Conservation (phyloP, 2,888 invertebrate genomes). For the Cacoxenus indagator region DNA sequence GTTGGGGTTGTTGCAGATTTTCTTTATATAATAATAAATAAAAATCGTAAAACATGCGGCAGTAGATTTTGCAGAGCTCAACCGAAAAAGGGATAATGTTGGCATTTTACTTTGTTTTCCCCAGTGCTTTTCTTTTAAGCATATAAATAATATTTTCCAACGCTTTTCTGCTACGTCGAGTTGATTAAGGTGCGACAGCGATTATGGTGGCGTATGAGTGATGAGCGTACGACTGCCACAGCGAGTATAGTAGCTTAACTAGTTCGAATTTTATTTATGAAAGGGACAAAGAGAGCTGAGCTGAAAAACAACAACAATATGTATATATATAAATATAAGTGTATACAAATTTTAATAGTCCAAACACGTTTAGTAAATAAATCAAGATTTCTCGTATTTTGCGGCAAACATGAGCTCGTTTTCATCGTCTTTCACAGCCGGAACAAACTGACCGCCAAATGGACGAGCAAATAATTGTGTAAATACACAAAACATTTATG, state of each 20-base stretch:
- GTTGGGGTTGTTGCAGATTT: too few species aligned
- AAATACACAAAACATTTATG: not conserved
- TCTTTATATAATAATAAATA: too few species aligned
- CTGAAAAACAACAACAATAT: constrained; percentile 36
- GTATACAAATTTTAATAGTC: constrained; percentile 38
- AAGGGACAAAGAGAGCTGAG: not conserved
- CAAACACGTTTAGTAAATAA: constrained; percentile 57
- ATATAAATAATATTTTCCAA: constrained; percentile 51
- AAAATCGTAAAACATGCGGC: too few species aligned
- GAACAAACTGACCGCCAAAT: too few species aligned
- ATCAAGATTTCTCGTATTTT: constrained; percentile 41
- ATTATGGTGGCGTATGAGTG: not conserved
- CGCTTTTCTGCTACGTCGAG: constrained; percentile 26
- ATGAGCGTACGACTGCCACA: not conserved
- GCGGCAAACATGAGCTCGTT: too few species aligned
- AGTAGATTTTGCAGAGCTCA: too few species aligned
- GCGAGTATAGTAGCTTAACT: constrained; percentile 1
- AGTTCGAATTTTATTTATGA: constrained; percentile 58
- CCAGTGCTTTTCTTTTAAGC: constrained; percentile 29
- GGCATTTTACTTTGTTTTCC: not conserved
- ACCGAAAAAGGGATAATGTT: not conserved
- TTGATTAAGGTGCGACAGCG: constrained; percentile 52
- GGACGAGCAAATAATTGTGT: not conserved
- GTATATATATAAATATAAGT: constrained; percentile 50
- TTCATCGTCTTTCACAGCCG: too few species aligned